Base-by-base conservation (phyloP, 2,113 vertebrate species). In the Cyprinodon brontotheroides region DNA sequence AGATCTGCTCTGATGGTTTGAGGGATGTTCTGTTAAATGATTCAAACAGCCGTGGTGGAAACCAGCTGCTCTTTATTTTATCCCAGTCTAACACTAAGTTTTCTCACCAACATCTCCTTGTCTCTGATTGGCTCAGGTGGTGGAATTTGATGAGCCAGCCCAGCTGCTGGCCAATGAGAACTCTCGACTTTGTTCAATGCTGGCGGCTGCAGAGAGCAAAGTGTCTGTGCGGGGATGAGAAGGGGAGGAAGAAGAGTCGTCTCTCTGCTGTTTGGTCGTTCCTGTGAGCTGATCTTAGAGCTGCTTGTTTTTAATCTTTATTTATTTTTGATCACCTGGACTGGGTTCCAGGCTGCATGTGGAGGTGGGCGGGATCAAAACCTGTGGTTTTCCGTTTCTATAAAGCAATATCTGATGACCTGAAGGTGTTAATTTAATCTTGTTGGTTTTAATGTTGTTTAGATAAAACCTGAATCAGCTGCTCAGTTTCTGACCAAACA, bases 131-230 rank as follows among this genome's bases (percentile, higher is more conserved):
- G 91, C 78, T 83, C 75, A 98, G 97, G 96, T 97, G 84, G 94
- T 95, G 91, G 97, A 98, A 89, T 98, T 97, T 0, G 97, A 98
- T 75, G 95, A 95, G 12, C 97, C 97, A 0, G 94, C 96, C 59
- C 95, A 90, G 85, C 96, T 98, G 68, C 93, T 98, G 89, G 96
- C 96, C 90, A 98, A 97, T 0, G 97, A 98, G 89, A 97, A 96
- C 90, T 97, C 97, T 0, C 94, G 96, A 67, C 96, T 98, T 90
- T 94, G 94, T 29, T 96, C 96, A 83, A 98, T 98, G 96, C 94
- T 97, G 89, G 96, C 96, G 37, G 97, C 97, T 76, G 93, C 94
- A 0, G 96, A 98, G 81, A 97, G 96, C 93, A 97, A 98, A 94
- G 87, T 96, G 59, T 96, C 97, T 12, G 96, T 98, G 75, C 95